Evolutionary conservation across 2,797 vertebrate species (phyloP), one percentile per base, ranked within the genome.

Genomic region (Diglossa cyanea): DNA sequence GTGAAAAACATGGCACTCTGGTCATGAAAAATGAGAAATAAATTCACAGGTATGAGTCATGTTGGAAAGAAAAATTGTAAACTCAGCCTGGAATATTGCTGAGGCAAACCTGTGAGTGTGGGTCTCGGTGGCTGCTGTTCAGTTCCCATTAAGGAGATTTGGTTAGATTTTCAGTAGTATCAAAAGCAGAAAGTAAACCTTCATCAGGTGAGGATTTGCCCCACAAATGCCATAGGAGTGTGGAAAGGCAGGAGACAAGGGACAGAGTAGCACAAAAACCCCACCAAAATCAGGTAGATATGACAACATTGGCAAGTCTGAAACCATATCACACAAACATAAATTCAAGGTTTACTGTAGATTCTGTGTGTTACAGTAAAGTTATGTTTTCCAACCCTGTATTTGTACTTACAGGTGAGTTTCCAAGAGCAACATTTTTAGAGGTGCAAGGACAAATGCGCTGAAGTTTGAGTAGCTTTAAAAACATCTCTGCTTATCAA

Each of bases 401-500:
- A 53, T 95, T 95, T 96, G 55, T 76, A 61, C 25, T 94, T 80
- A 83, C 67, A 79, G 91, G 31, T 75, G 72, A 70, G 48, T 79
- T 95, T 76, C 87, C 78, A 96, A 88, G 76, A 96, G 11, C 33
- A 85, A 87, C 86, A 93, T 76, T 95, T 91, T 83, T 82, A 67
- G 57, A 96, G 54, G 67, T 85, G 72, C 58, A 74, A 90, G 81
- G 60, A 76, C 92, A 90, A 96, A 86, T 28, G 61, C 66, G 21
- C 33, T 65, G 68, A 90, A 90, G 45, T 87, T 57, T 88, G 18
- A 7, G n/a, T 68, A 91, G 19, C 26, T 95, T 89, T 91, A 40
- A 92, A 95, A 87, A 87, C 50, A 87, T 89, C 31, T 80, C 30
- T 75, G 40, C 89, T 88, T 95, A 96, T 96, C 95, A 62, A 90